A percentile compares a stretch with the other conserved stretches of the same genome.
Conservation (phyloP, 2,113 vertebrate genomes). For the Condylura cristata region DNA sequence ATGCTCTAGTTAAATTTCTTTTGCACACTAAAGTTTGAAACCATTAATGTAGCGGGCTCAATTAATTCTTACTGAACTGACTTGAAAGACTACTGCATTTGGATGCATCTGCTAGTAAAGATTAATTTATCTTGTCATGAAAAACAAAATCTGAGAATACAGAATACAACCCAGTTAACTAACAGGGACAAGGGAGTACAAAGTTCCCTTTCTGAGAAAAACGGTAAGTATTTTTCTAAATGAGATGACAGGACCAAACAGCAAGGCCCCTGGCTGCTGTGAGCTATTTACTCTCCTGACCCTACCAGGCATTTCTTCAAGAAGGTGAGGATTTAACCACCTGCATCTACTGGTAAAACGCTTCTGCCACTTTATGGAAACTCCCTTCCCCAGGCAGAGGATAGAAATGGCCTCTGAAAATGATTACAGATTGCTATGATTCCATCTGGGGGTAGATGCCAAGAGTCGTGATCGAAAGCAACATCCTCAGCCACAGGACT, state of each 20-base stretch:
- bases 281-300: not conserved
- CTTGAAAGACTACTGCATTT: not conserved
- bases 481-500: constrained; percentile 28
- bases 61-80: not conserved
- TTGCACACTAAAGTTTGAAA: not conserved
- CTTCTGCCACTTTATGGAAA: constrained; percentile 3
- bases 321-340: not conserved
- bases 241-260: not conserved
- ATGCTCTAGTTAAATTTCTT: not conserved
- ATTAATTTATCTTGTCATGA: not conserved
- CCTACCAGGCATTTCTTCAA: not conserved
- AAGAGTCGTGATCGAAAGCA: constrained; percentile 45
- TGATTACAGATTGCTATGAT: constrained; percentile 8
- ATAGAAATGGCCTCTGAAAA: constrained; percentile 15
- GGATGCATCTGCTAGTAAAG: not conserved
- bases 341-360: not conserved
- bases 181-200: not conserved
- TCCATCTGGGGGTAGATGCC: not conserved
- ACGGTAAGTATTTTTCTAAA: not conserved
- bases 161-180: not conserved
- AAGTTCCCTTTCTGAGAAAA: not conserved
- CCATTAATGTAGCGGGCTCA: not conserved
- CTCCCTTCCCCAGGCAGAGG: not conserved
- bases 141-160: not conserved
- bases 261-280: not conserved